Evolutionary conservation across 2,113 vertebrate genomes (phyloP), one percentile per base, ranked within the genome.

Genomic region (Podarcis muralis): DNA sequence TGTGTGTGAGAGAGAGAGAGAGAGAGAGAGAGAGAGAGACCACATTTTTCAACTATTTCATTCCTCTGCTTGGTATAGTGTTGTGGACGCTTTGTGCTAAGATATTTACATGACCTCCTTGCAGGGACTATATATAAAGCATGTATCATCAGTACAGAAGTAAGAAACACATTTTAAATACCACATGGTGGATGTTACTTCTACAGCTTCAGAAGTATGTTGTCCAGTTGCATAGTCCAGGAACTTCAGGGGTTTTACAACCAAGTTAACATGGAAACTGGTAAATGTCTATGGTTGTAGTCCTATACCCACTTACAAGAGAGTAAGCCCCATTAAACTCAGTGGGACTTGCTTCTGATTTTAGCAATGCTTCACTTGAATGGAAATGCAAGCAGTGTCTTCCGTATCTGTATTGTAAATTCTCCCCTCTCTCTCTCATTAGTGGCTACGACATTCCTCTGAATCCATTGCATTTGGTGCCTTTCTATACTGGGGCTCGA

Each of bases 371-470:
- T 62, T 48, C 22, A 72, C 18, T 43, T 7, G 40, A 79, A 57
- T 76, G 53, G 7, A 90, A 75, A 89, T 81, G 53, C 59, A n/a
- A n/a, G 35, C 57, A 77, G 20, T 57, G 12, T 18, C 18, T 69
- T 85, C 3, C 13, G 35, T 8, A 15, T 62, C 30, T 80, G n/a
- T 66, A 0, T 48, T 0, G 15, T 40, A 48, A 57, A 79, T 37
- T 72, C 84, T 77, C 3, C 35, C 3, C 35, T 89, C 84, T 87
- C n/a, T 92, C 74, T 84, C 71, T 1, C 5, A 78, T 2, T 69
- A 99, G 99, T 75, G 99, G 99, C 11, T 99, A 99, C 0, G 97
- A 99, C 89, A 95, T 99, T 94, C 99, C 99, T 0, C 83, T 98
- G 94, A 99, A 99, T 95, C 99, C 98, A 0, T 96, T 99, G 40